Percentiles rank a stretch among this genome's conserved stretches.
Conservation (phyloP, 2,888 invertebrate species). For the Diabrotica balteata region DNA sequence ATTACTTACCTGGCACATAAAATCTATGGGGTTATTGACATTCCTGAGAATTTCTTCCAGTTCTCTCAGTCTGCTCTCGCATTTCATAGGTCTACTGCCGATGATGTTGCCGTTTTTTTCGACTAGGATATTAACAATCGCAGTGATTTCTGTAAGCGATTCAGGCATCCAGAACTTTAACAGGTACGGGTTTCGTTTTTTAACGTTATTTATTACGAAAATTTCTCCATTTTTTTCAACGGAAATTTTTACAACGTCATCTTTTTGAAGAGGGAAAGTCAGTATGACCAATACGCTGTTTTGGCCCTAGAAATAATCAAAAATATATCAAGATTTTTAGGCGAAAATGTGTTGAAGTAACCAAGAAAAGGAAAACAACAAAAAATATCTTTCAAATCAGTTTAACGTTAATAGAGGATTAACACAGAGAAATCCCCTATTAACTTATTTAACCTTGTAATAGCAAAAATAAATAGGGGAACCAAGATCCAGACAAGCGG, state of each 20-base stretch:
- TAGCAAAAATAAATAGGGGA: no score
- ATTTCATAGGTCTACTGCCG: slow-evolving; percentile 85
- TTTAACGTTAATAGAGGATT: no score
- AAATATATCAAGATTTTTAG: no score
- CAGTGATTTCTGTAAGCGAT: slow-evolving; percentile 81
- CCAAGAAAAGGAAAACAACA: no score
- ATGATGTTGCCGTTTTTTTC: slow-evolving; percentile 82
- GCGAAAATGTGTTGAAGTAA: no score
- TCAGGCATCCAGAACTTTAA: slow-evolving; percentile 86
- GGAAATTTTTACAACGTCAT: slow-evolving; percentile 79
- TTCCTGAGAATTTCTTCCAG: slow-evolving; percentile 81
- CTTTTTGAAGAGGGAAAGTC: slow-evolving; percentile 78
- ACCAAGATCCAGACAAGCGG: no score
- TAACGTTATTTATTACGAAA: slow-evolving; percentile 73
- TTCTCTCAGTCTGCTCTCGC: slow-evolving; percentile 84
- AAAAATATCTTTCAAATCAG: no score
- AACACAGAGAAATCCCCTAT: no score
- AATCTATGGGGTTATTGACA: slow-evolving; percentile 82
- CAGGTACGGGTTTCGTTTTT: slow-evolving; percentile 83
- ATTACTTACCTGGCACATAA: slow-evolving; percentile 79
- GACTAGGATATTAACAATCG: slow-evolving; percentile 81
- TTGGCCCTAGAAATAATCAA: slow-evolving; percentile 68
- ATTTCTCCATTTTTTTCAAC: slow-evolving; percentile 84
- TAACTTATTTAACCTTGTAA: no score
- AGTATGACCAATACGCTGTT: slow-evolving; percentile 82